Evolutionary conservation across 2,797 vertebrate genomes (phyloP).

Genomic region (Phoebastria nigripes): DNA sequence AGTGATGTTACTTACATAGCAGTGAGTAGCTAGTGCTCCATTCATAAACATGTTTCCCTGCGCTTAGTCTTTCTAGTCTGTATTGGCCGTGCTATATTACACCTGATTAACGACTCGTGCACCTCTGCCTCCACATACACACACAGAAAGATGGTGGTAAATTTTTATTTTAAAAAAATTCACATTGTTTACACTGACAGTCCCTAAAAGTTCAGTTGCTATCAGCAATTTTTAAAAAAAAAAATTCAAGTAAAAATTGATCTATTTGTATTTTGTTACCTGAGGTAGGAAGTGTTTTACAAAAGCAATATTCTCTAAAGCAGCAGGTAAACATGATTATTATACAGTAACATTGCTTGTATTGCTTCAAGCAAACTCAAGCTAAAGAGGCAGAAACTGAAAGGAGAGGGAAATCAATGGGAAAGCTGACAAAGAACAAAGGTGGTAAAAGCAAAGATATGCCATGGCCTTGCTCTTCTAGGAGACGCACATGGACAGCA

Average conservation of each 20-base stretch:
- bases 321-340: not conserved
- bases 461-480: not conserved
- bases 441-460: not conserved
- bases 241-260: not conserved
- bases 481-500: rapidly evolving
- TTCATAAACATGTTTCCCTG: not conserved
- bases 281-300: not conserved
- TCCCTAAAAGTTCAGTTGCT: not conserved
- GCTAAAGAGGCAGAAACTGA: not conserved
- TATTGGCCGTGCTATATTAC: not conserved
- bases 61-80: not conserved
- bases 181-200: not conserved
- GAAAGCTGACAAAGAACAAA: not conserved
- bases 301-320: not conserved
- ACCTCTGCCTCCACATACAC: not conserved
- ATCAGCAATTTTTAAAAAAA: not conserved
- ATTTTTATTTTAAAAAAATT: not conserved
- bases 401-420: not conserved
- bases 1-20: not conserved
- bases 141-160: not conserved
- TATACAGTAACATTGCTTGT: not conserved
- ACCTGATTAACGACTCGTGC: rapidly evolving
- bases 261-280: not conserved
- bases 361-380: not conserved
- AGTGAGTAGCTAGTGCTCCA: not conserved